Conservation (phyloP, 1,140 invertebrate genomes). For the Catajapyx aquilonaris region DNA sequence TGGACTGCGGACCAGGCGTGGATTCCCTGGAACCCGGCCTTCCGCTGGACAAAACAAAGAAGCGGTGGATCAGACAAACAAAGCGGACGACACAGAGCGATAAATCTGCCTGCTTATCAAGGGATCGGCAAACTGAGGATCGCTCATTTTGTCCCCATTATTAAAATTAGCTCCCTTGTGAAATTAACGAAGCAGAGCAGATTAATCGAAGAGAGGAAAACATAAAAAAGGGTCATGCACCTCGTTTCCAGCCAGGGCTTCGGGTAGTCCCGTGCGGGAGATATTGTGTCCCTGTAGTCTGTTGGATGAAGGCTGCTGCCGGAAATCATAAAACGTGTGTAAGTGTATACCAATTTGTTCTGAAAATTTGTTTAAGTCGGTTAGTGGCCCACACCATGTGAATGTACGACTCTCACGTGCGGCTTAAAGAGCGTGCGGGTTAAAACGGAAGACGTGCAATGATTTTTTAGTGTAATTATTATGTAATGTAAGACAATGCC, state of each 20-base stretch:
- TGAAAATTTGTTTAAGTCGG: no score
- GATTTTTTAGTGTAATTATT: no score
- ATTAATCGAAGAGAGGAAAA: neutral
- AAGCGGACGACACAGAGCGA: neutral
- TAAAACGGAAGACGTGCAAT: no score
- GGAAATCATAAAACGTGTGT: no score
- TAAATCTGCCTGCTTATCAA: neutral
- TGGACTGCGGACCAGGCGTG: conserved; percentile 3
- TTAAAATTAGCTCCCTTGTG: no score
- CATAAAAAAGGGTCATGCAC: neutral
- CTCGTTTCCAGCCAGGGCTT: conserved; percentile 16
- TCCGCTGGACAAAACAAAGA: conserved; percentile 3
- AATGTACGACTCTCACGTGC: no score
- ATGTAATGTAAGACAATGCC: no score
- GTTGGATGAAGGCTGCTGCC: conserved; percentile 10
- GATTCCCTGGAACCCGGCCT: conserved; percentile 5
- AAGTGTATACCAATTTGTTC: no score
- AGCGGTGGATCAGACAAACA: neutral
- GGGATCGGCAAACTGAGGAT: neutral
- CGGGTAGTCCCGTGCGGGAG: conserved; percentile 15
- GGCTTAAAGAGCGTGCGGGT: no score
- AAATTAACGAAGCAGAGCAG: neutral
- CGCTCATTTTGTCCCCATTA: neutral
- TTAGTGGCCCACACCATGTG: no score
- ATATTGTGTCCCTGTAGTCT: conserved; percentile 13